phyloP scores from a whole-genome alignment of 2,888 invertebrate species.

The Mythimna ferrago region DNA sequence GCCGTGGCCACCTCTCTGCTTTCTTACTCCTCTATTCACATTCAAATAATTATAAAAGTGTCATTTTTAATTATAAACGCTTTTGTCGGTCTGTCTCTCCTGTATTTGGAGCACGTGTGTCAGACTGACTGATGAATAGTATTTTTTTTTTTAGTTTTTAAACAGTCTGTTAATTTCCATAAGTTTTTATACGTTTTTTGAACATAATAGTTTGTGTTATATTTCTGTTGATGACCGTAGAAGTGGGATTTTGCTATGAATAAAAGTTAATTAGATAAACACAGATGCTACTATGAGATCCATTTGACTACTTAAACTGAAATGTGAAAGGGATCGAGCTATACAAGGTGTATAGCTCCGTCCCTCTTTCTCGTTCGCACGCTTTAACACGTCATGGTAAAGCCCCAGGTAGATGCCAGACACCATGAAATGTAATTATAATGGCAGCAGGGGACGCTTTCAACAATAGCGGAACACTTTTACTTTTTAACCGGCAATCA shows the following conservation, averaged over 20 bases:
- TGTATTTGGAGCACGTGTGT: constrained; percentile 67
- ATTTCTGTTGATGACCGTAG: constrained; percentile 35
- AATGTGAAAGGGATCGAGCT: too few relatives aligned
- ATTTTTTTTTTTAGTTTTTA: constrained; percentile 28
- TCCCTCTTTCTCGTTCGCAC: too few relatives aligned
- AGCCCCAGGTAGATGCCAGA: background rate
- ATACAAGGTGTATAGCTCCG: too few relatives aligned
- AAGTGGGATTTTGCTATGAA: constrained; percentile 29
- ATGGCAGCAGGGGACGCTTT: background rate
- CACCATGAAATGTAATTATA: constrained; percentile 6
- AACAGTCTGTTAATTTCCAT: constrained; percentile 54
- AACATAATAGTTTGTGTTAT: constrained; percentile 39
- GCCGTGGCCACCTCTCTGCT: constrained; percentile 67
- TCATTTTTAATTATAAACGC: constrained; percentile 85
- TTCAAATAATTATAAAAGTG: constrained; percentile 82
- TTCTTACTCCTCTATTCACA: constrained; percentile 69
- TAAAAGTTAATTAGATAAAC: constrained; percentile 3
- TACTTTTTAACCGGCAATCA: constrained; percentile 21
- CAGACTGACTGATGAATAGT: constrained; percentile 36
- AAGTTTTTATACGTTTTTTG: constrained; percentile 53
- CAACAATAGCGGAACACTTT: constrained; percentile 29
- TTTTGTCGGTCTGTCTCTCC: constrained; percentile 79
- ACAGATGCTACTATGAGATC: too few relatives aligned
- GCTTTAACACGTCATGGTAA: too few relatives aligned
- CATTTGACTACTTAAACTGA: too few relatives aligned